Conservation (phyloP, 53 echinoderm and acorn worm species). For the Echinometra lucunter region DNA sequence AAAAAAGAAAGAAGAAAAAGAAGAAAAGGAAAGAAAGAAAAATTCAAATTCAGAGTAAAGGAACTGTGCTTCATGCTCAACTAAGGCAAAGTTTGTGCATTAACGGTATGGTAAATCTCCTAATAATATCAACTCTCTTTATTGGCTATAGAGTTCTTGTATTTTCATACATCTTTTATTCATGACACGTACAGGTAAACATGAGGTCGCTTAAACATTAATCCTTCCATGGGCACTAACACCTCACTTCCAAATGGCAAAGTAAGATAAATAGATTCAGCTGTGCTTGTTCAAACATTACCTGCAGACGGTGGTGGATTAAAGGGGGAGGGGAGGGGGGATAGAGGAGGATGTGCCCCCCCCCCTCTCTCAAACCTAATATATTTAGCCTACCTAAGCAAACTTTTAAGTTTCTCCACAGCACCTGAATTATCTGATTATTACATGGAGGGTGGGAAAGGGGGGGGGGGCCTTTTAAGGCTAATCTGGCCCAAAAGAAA, state of each 20-base stretch:
- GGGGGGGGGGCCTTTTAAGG: too few species aligned
- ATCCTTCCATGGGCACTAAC: neutral
- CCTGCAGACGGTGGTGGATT: too few species aligned
- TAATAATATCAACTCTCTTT: neutral
- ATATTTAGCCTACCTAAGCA: too few species aligned
- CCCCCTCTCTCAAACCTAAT: too few species aligned
- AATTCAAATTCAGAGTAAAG: too few species aligned
- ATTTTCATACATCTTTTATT: neutral
- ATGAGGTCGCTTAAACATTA: neutral
- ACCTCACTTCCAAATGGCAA: slow-evolving; percentile 43
- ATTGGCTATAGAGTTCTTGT: neutral
- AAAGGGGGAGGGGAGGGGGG: too few species aligned
- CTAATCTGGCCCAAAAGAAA: too few species aligned
- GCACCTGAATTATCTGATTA: too few species aligned
- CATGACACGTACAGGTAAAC: neutral
- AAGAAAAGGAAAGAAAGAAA: too few species aligned
- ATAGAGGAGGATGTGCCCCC: too few species aligned
- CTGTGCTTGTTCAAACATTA: slow-evolving; percentile 20
- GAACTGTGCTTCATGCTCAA: neutral
- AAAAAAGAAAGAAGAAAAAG: neutral
- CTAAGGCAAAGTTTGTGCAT: neutral
- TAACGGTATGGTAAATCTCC: neutral
- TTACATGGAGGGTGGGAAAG: too few species aligned
- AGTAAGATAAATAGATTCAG: slow-evolving; percentile 44
- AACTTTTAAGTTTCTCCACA: too few species aligned